These are phyloP conservation scores for Dendrolimus kikuchii DNA, from an alignment of 1,140 invertebrate genomes.

Conservation along the genomic window DNA sequence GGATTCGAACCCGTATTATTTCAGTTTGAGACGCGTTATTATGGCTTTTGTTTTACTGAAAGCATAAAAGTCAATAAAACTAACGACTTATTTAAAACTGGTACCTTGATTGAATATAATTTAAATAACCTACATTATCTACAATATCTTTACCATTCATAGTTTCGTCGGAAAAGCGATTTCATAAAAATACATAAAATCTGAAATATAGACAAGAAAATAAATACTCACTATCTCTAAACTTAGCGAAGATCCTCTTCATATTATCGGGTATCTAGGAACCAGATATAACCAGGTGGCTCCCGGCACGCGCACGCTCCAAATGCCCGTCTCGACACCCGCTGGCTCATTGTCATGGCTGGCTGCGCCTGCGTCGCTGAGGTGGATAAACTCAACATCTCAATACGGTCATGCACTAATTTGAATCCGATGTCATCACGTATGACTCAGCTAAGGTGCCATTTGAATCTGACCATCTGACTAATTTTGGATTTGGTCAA, in stretches of 20 bases:
- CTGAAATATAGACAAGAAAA: conserved; percentile 3
- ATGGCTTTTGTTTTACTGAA: too few relatives aligned
- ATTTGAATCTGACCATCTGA: not conserved
- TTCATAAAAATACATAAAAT: conserved; percentile 4
- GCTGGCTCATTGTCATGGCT: conserved; percentile 30
- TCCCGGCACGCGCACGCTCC: conserved; percentile 36
- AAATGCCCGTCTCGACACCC: conserved; percentile 28
- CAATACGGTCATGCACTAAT: conserved; percentile 22
- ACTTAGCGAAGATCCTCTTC: conserved; percentile 45
- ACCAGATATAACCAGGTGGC: conserved; percentile 29
- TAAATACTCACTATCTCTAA: conserved; percentile 45
- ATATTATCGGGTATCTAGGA: conserved; percentile 17
- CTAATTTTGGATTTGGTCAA: too few relatives aligned
- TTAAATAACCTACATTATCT: too few relatives aligned
- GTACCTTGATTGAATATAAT: too few relatives aligned
- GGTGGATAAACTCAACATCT: conserved; percentile 41
- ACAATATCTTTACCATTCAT: too few relatives aligned
- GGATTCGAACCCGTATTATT: too few relatives aligned
- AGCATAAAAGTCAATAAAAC: too few relatives aligned
- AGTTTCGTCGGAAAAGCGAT: conserved; percentile 2
- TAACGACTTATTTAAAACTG: too few relatives aligned
- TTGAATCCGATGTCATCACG: conserved; percentile 3
- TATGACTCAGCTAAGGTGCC: not conserved
- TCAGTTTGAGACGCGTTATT: too few relatives aligned
- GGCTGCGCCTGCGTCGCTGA: conserved; percentile 26